Evolutionary conservation across 2,797 vertebrate species (phyloP).

Genomic region (Aplochiton taeniatus): DNA sequence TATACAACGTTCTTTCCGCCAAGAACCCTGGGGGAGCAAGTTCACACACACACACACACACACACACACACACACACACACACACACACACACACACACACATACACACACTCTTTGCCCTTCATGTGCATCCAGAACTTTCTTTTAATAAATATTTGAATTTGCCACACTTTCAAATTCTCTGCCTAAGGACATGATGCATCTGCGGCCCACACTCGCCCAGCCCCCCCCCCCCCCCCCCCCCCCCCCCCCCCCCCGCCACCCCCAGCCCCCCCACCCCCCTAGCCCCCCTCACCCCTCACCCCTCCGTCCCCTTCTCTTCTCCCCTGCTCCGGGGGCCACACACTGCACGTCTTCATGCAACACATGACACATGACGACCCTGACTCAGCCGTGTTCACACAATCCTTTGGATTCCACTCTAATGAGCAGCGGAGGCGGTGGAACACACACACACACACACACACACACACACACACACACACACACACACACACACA

Average conservation of each 20-base stretch:
- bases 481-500: not conserved
- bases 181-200: slow-evolving; percentile 68
- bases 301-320: slow-evolving; percentile 25
- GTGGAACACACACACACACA: slow-evolving; percentile 4
- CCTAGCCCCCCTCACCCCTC: slow-evolving; percentile 6
- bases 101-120: slow-evolving; percentile 32
- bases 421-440: slow-evolving; percentile 40
- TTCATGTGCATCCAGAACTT: slow-evolving; percentile 78
- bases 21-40: slow-evolving; percentile 59
- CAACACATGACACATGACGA: slow-evolving; percentile 66
- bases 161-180: slow-evolving; percentile 78
- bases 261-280: slow-evolving; percentile 9
- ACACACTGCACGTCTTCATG: slow-evolving; percentile 54
- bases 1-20: slow-evolving; percentile 70
- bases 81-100: slow-evolving; percentile 20
- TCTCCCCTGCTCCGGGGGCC: slow-evolving; percentile 56
- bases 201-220: slow-evolving; percentile 65
- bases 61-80: slow-evolving; percentile 40
- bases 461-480: slow-evolving; percentile 15
- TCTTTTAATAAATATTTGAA: slow-evolving; percentile 85
- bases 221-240: slow-evolving; percentile 10
- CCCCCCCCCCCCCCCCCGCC: not conserved
- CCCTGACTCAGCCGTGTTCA: slow-evolving; percentile 28
- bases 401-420: slow-evolving; percentile 29
- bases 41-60: slow-evolving; percentile 38